These are phyloP conservation scores for Sepiola atlantica DNA, from an alignment of 2,888 invertebrate genomes.

Conservation along the genomic window DNA sequence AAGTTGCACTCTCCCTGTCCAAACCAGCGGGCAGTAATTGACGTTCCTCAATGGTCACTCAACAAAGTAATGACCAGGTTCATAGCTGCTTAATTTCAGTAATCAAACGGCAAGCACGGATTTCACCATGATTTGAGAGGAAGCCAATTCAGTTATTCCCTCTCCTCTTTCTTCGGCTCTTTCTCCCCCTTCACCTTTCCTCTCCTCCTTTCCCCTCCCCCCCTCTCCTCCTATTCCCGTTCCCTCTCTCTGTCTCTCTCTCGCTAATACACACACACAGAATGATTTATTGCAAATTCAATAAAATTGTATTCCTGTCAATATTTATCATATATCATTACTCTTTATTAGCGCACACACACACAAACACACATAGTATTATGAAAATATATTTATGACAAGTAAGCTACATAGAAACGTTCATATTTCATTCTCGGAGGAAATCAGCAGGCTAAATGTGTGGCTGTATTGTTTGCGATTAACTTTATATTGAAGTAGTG, in stretches of 20 bases:
- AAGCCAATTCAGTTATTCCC: background rate
- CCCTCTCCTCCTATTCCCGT: background rate
- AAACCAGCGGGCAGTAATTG: too few species aligned
- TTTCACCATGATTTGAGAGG: background rate
- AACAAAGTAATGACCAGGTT: too few species aligned
- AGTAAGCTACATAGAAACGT: too few species aligned
- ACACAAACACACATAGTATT: background rate
- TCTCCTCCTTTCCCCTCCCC: background rate
- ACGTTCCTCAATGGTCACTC: too few species aligned
- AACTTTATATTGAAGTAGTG: too few species aligned
- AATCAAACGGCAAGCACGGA: background rate
- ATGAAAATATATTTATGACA: too few species aligned
- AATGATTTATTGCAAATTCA: background rate
- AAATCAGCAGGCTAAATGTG: too few species aligned
- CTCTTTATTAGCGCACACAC: background rate
- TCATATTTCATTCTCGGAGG: too few species aligned
- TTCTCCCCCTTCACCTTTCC: slow-evolving; percentile 37
- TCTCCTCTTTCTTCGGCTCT: background rate
- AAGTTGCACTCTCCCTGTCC: background rate
- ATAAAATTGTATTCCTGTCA: background rate
- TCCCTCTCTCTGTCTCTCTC: background rate
- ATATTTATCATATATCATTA: slow-evolving; percentile 2
- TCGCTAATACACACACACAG: too few species aligned
- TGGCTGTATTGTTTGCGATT: too few species aligned
- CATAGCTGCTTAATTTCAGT: background rate